Evolutionary conservation across 2,113 vertebrate genomes (phyloP).

Genomic region (Muntiacus muntjak): DNA sequence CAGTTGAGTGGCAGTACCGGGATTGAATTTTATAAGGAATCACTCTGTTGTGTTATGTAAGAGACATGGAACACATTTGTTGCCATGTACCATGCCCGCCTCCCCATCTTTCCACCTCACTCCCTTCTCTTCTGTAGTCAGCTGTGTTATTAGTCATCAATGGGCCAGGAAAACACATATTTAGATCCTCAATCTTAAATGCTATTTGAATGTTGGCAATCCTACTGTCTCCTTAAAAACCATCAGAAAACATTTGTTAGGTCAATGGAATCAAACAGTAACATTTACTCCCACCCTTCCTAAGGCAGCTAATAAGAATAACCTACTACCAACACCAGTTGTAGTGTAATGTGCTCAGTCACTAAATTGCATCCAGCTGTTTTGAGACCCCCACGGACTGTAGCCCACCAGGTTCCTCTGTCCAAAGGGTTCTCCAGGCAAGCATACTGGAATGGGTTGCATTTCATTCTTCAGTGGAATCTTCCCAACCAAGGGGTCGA

Average conservation of each 20-base stretch:
- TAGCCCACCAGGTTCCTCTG: background rate
- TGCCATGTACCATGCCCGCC: background rate
- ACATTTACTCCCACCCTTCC: background rate
- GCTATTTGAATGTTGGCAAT: background rate
- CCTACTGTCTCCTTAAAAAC: background rate
- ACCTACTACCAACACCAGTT: background rate
- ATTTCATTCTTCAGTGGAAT: background rate
- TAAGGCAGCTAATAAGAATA: background rate
- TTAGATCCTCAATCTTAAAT: background rate
- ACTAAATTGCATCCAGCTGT: background rate
- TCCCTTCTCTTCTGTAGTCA: background rate
- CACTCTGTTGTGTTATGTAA: background rate
- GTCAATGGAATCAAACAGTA: background rate
- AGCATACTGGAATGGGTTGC: background rate
- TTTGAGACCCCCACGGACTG: background rate
- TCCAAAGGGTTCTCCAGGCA: background rate
- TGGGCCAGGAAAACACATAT: background rate
- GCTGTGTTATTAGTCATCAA: background rate
- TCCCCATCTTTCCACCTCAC: background rate
- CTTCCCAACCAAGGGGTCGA: background rate
- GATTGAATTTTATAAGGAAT: conserved; percentile 7
- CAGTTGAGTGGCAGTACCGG: background rate
- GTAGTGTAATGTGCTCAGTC: background rate
- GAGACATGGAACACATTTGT: background rate
- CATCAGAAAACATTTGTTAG: background rate